Base-by-base conservation (phyloP, 2,113 vertebrate genomes). In the Entomyzon cyanotis region DNA sequence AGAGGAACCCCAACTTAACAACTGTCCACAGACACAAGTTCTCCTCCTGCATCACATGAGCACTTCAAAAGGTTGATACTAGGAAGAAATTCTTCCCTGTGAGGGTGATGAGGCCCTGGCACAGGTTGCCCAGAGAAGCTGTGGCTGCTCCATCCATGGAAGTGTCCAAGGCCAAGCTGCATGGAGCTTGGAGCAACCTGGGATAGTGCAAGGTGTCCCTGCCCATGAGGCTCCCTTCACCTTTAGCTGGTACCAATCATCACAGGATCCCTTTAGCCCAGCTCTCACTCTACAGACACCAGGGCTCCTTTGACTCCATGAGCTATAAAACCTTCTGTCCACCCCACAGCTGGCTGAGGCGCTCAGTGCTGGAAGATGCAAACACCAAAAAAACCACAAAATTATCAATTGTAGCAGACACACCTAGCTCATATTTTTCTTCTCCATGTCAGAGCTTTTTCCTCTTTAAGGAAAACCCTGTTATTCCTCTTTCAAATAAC, bases 131-230 rank as follows among this genome's bases (percentile, higher is more conserved):
- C 37, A 65, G 60, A 52, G 33, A 0, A 75, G 47, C 62, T 83
- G 24, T 15, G 70, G n/a, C n/a, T 83, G 47, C 4, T 6, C 41
- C 63, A 62, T 62, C 21, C 47, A n/a, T 31, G 79, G 39, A 0
- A 89, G 17, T 31, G 23, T 11, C 30, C 41, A 0, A 31, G n/a
- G 25, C 7, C 41, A 49, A 35, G 25, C 0, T 35, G 55, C 30
- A 41, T 0, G 1, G 25, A n/a, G 24, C n/a, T 76, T 55, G 41
- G 55, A 62, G n/a, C 21, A 76, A 0, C 11, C 30, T 69, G n/a
- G 25, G 3, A 7, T 0, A 15, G 14, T 4, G 11, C 25, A 11
- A 55, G n/a, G 4, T 27, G 8, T 55, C 17, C n/a, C 24, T 55
- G 41, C 8, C 7, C 35, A 42, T 12, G 50, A 64, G 18, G n/a